phyloP scores from a whole-genome alignment of 2,797 vertebrate genomes.

The Protosalanx chinensis region DNA sequence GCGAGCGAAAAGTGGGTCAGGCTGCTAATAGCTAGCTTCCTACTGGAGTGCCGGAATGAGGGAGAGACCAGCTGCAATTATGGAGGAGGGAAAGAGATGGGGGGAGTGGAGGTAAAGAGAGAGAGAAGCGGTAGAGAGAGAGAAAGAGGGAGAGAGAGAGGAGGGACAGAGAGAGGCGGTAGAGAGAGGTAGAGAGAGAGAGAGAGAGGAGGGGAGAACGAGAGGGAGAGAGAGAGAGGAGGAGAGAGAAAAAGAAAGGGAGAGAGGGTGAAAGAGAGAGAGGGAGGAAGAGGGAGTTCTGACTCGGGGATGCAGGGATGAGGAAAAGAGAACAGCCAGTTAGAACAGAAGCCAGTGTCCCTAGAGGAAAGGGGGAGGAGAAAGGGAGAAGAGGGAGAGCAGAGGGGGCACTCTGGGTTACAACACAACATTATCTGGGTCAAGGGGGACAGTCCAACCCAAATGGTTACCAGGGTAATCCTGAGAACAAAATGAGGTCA shows the following conservation, averaged over 20 bases:
- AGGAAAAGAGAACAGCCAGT: conserved; percentile 24
- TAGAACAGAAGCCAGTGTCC: conserved; percentile 37
- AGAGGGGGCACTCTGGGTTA: conserved; percentile 23
- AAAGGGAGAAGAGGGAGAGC: too few species aligned
- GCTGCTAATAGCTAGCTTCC: conserved; percentile 67
- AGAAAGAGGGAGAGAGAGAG: background rate
- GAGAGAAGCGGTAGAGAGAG: background rate
- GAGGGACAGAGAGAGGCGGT: conserved; percentile 18
- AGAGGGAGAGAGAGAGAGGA: conserved; percentile 46
- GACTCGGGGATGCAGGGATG: background rate
- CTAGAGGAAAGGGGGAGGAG: conserved; percentile 21
- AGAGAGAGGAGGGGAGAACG: conserved; percentile 21
- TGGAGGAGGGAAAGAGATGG: conserved; percentile 22
- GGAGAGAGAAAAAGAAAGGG: conserved; percentile 11
- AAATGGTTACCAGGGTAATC: conserved; percentile 37
- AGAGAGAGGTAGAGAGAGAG: conserved; percentile 28
- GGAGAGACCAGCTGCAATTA: conserved; percentile 46
- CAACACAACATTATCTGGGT: conserved; percentile 16
- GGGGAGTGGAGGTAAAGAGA: conserved; percentile 5
- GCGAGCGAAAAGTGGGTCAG: conserved; percentile 71
- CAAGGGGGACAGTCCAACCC: conserved; percentile 6
- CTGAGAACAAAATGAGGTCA: conserved; percentile 9
- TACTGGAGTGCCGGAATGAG: conserved; percentile 56
- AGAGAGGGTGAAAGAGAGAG: conserved; percentile 34
- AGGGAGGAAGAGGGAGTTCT: conserved; percentile 30